These are phyloP conservation scores for Tridacna crocea DNA, from an alignment of 2,888 invertebrate species.

Conservation along the genomic window DNA sequence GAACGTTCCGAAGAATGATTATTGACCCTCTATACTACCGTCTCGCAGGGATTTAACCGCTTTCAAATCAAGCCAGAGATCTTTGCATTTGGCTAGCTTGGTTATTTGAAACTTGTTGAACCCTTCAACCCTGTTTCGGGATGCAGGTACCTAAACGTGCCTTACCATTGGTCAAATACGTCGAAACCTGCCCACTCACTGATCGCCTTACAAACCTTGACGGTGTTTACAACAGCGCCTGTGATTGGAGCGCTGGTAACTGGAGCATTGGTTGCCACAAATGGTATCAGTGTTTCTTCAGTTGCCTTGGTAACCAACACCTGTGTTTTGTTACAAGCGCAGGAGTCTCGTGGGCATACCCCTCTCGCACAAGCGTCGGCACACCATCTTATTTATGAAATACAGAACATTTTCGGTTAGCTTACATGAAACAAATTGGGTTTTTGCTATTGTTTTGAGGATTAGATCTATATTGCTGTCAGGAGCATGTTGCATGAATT, in stretches of 20 bases:
- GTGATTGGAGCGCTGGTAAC: conserved; percentile 14
- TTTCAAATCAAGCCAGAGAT: too few relatives aligned
- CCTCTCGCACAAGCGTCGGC: conserved; percentile 56
- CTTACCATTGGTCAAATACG: conserved; percentile 57
- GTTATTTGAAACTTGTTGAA: too few relatives aligned
- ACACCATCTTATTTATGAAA: conserved; percentile 40
- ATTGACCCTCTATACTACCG: too few relatives aligned
- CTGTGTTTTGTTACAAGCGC: conserved; percentile 33
- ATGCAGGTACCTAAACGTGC: neutral
- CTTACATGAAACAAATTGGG: too few relatives aligned
- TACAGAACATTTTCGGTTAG: too few relatives aligned
- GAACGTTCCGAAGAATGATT: too few relatives aligned
- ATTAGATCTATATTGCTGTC: too few relatives aligned
- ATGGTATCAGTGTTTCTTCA: conserved; percentile 2
- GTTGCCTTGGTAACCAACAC: conserved; percentile 30
- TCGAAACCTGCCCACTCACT: conserved; percentile 38
- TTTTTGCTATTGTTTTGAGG: too few relatives aligned
- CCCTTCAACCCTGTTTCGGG: too few relatives aligned
- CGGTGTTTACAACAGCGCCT: conserved; percentile 16
- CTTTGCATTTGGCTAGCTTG: too few relatives aligned
- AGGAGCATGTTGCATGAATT: too few relatives aligned
- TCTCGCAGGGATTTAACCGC: too few relatives aligned
- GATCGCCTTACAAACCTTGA: conserved; percentile 45
- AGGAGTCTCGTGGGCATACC: conserved; percentile 48
- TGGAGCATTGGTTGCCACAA: conserved; percentile 11